A percentile compares a stretch with the other conserved stretches of the same genome.
phyloP scores from a whole-genome alignment of 1,140 invertebrate species.

The Protaetia brevitarsis region DNA sequence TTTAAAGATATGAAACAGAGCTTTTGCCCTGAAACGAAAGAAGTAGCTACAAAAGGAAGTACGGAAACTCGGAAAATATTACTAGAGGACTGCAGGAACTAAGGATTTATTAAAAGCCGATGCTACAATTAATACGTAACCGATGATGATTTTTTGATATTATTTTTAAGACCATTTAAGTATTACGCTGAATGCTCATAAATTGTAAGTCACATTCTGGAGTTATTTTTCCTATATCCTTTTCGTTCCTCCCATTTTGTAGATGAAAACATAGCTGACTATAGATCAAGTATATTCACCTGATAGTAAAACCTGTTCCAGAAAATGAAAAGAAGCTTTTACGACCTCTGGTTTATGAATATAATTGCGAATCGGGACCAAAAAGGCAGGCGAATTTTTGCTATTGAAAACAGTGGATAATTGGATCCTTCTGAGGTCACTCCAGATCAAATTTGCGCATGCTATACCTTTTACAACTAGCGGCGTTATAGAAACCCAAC shows the following conservation, averaged over 20 bases:
- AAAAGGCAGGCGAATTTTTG: constrained; percentile 35
- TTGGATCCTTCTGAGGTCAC: constrained; percentile 44
- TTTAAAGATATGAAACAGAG: constrained; percentile 20
- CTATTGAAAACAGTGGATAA: constrained; percentile 38
- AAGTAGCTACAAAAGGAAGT: constrained; percentile 60
- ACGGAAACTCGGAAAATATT: constrained; percentile 62
- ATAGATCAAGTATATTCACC: constrained; percentile 64
- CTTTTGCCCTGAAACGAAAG: constrained; percentile 46
- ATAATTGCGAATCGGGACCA: constrained; percentile 46
- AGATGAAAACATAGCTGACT: constrained; percentile 72
- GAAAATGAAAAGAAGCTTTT: constrained; percentile 63
- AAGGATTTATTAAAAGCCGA: constrained; percentile 59
- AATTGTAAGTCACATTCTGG: constrained; percentile 55
- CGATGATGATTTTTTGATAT: constrained; percentile 68
- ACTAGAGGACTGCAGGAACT: constrained; percentile 57
- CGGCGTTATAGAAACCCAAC: constrained; percentile 50
- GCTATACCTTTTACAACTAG: constrained; percentile 47
- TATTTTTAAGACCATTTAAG: constrained; percentile 72
- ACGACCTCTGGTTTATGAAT: constrained; percentile 68
- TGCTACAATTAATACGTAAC: constrained; percentile 61
- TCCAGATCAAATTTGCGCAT: constrained; percentile 53
- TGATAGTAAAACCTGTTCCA: constrained; percentile 67
- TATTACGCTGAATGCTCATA: constrained; percentile 69
- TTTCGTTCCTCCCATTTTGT: not conserved
- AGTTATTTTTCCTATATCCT: too few species aligned